Base-by-base conservation (phyloP, 30 jellyfish, hydroid and myxozoan species). In the Turritopsis rubra region DNA sequence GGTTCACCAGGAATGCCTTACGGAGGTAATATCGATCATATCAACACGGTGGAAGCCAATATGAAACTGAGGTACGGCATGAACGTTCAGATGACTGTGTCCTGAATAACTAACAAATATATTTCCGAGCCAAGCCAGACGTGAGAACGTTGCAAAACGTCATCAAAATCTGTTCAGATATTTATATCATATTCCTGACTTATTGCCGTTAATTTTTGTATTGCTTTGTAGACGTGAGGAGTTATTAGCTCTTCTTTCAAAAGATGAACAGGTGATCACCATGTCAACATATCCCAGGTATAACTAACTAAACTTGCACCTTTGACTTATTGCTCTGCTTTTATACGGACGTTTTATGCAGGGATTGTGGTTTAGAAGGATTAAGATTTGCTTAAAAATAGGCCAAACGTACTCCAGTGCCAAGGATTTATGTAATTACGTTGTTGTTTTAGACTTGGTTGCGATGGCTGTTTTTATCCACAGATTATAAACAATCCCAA, bases 1-100 rank as follows among this genome's bases (percentile, higher is more conserved):
- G 98, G 95, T 54, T 90, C 96, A 79, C 98, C 98, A 66, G 98
- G 96, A 52, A 89, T 83, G 79, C 98, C 98, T 16, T 92, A 85
- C 73, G 97, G 99, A 21, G 97, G 99, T 25, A 86, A 95, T 86
- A 87, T 95, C 92, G 79, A 91, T 30, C 97, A 90, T 79, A 89
- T 95, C 87, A 89, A 89, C 78, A 28, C 87, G 30, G 97, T 95
- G 8, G 99, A 95, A 79, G 97, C 99, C 21, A 95, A 90, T 76
- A 89, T 95, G 97, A 83, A 81, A 76, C 83, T 89, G 83, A 89
- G 99, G 99, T 95, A 41, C 13, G 5, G 60, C 60, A 5, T 41
- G n/a, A n/a, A n/a, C n/a, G n/a, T n/a, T n/a, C n/a, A n/a, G n/a
- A n/a, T n/a, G n/a, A n/a, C n/a, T n/a, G n/a, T n/a, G n/a, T n/a